Evolutionary conservation across 2,797 vertebrate genomes (phyloP).

Genomic region (Melanotaenia boesemani): DNA sequence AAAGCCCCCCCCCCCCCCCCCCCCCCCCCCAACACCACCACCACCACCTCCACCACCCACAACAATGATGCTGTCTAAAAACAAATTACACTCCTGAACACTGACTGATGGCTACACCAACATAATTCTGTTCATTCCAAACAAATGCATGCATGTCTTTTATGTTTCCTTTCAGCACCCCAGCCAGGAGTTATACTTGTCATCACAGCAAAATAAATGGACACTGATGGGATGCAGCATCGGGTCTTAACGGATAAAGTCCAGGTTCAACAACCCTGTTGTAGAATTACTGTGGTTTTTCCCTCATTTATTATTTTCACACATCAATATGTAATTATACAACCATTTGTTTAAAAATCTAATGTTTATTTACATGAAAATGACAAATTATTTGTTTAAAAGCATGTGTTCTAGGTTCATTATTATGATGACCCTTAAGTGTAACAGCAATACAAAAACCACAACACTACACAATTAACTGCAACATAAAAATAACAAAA

Average conservation of each 20-base stretch:
- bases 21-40: conserved; percentile 33
- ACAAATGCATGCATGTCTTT: neutral
- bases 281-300: neutral
- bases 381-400: too few relatives aligned
- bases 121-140: conserved; percentile 39
- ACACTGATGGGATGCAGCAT: neutral
- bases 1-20: too few relatives aligned
- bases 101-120: conserved; percentile 45
- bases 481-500: too few relatives aligned
- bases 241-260: neutral
- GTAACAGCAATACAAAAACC: too few relatives aligned
- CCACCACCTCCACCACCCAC: too few relatives aligned
- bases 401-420: too few relatives aligned
- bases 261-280: neutral
- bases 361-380: too few relatives aligned
- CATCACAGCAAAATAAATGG: neutral
- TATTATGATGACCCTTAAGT: too few relatives aligned
- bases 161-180: neutral
- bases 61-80: conserved; percentile 52
- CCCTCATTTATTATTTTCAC: neutral
- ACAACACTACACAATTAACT: too few relatives aligned
- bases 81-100: conserved; percentile 50
- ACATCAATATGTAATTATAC: neutral
- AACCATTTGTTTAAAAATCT: neutral
- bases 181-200: neutral